Base-by-base conservation (phyloP, 2,888 invertebrate genomes). In the Coelopa pilipes region DNA sequence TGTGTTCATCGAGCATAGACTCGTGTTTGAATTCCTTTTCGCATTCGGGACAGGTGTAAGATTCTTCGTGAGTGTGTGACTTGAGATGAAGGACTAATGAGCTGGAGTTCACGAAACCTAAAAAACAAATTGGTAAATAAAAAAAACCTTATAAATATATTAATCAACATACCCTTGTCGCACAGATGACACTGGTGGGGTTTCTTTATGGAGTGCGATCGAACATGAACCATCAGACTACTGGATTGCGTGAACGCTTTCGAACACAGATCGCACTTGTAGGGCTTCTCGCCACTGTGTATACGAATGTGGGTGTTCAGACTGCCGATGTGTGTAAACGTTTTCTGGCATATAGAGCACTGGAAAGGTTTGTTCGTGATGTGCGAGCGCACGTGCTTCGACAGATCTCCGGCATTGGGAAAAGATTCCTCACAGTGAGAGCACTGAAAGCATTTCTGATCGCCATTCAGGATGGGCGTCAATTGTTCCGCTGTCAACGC, bases 211-310 rank as follows among this genome's bases (percentile, higher is more conserved):
- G 87, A 82, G 67, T 80, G 80, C 1, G 88, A 88, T 17, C 87
- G 83, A 78, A 87, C 82, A 76, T 88, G 88, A 0, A 88, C 88
- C 88, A 88, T 87, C 65, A 88, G 78, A 74, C 87, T 87, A 76
- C 87, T 87, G 13, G 87, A 87, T 75, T 88, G 88, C 7, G 87
- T 87, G 74, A 88, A 88, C 0, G 87, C 86, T 79, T 88, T 88
- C 0, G 86, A 82, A 69, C 88, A 88, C n/a, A 87, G 76, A 45
- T 87, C 85, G 75, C 88, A 88, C 78, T 87, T 87, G 76, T 88
- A 88, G 0, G 88, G 88, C 75, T 85, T 87, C 77, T 87, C 88
- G 1, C 88, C 87, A 73, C 85, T 86, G 70, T 88, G 88, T 62
- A 88, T 88, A 45, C 88, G 84, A 73, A 88, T 86, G 78, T 88